Evolutionary conservation across 1,140 invertebrate species (phyloP), one percentile per base, ranked within the genome.

Genomic region (Pemphigus obesinymphae): DNA sequence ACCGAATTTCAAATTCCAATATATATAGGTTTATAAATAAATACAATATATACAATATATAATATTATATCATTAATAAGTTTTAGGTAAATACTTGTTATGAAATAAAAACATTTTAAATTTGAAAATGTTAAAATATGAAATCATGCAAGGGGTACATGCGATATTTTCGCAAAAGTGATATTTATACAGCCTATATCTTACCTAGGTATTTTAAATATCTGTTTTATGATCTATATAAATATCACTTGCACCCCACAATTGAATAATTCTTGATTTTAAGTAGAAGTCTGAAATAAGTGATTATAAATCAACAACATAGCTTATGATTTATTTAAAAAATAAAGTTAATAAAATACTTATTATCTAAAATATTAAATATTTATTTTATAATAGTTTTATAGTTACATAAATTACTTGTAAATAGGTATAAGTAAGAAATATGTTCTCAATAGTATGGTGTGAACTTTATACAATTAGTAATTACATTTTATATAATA

Each of bases 81-180:
- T n/a, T n/a, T n/a, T n/a, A n/a, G n/a, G n/a, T n/a, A n/a, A n/a
- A n/a, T 20, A 1, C 20, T 11, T 48, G 29, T 29, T 31, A 73
- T 48, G 15, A 50, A 34, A 7, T n/a, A 50, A 50, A 8, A 73
- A 20, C 8, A 48, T 17, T 73, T 73, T 20, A 73, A 72, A 72
- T 6, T 26, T 70, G 5, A 31, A 1, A 43, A n/a, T 5, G n/a
- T 26, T 3, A 43, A 72, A 50, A 17, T 48, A 73, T 23, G 31
- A 58, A 78, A 78, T 58, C 73, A 78, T 78, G 73, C 73, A 58
- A 76, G 50, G 50, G n/a, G 50, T 58, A 58, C 73, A 78, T 78
- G 73, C 73, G 73, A 78, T 58, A 40, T 55, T 58, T 78, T 78
- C n/a, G n/a, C 50, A 26, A 53, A 53, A 40, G 34, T 58, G n/a